A percentile compares a stretch with the other conserved stretches of the same genome.
Evolutionary conservation across 2,797 vertebrate genomes (phyloP).

Genomic region (Chaunax sp.): DNA sequence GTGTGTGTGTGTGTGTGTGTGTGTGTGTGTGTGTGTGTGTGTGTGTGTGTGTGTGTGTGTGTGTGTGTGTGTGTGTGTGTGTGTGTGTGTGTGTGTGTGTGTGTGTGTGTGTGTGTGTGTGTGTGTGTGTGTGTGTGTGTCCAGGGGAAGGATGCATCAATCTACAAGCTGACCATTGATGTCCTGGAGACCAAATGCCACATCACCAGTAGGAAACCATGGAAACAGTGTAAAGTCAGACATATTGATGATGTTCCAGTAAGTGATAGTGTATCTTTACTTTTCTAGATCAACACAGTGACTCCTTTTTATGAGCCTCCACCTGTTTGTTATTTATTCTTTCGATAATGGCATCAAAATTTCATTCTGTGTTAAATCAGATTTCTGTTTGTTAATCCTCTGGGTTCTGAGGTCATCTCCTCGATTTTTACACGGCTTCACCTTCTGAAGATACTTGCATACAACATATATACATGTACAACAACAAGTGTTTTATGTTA

Average conservation of each 20-base stretch:
- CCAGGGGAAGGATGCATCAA: constrained; percentile 46
- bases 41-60: background rate
- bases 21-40: too few species aligned
- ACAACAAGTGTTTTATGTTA: too few species aligned
- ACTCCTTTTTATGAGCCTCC: too few species aligned
- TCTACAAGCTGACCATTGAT: constrained; percentile 74
- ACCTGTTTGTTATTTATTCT: too few species aligned
- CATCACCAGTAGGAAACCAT: constrained; percentile 73
- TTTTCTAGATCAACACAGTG: background rate
- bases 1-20: too few species aligned
- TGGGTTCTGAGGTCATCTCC: too few species aligned
- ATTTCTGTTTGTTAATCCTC: too few species aligned
- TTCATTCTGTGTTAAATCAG: too few species aligned
- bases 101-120: background rate
- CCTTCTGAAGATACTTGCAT: too few species aligned
- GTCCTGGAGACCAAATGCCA: constrained; percentile 80
- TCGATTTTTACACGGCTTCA: too few species aligned
- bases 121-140: constrained; percentile 12
- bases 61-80: background rate
- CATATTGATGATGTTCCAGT: constrained; percentile 59
- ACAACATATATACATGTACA: too few species aligned
- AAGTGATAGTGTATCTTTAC: constrained; percentile 24
- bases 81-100: background rate
- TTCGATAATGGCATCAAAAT: too few species aligned
- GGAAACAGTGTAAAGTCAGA: constrained; percentile 75